Percentiles rank a stretch among this genome's conserved stretches.
These are phyloP conservation scores for Lytechinus pictus DNA, from an alignment of 35 echinoderm and acorn worm species.

Conservation along the genomic window DNA sequence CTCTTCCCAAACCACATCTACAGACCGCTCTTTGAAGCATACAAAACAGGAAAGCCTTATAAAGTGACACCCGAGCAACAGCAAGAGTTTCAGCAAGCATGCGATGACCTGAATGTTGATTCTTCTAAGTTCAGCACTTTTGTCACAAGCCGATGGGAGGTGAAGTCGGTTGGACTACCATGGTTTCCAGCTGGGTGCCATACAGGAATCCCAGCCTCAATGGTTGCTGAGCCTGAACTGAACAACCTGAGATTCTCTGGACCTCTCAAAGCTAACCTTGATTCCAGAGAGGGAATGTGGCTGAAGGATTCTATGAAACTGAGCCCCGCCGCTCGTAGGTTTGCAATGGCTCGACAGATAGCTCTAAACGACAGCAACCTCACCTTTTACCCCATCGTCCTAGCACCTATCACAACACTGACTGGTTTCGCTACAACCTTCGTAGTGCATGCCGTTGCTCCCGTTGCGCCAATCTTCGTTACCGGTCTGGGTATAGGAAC, in stretches of 20 bases:
- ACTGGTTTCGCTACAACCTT: constrained; percentile 68
- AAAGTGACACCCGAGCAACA: constrained; percentile 38
- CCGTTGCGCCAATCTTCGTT: constrained; percentile 53
- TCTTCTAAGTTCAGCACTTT: constrained; percentile 56
- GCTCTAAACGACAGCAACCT: constrained; percentile 50
- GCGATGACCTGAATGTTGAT: constrained; percentile 63
- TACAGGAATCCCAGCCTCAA: constrained; percentile 74
- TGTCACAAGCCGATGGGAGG: constrained; percentile 66
- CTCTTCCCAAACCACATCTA: constrained; percentile 66
- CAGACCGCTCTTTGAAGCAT: constrained; percentile 71
- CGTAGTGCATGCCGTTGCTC: constrained; percentile 49
- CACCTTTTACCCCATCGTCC: constrained; percentile 54
- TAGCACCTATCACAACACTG: constrained; percentile 66
- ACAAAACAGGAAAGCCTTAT: constrained; percentile 51
- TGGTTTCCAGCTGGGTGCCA: constrained; percentile 87
- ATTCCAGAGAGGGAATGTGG: constrained; percentile 64
- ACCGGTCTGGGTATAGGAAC: constrained; percentile 47
- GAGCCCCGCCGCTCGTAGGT: constrained; percentile 74
- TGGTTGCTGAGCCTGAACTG: constrained; percentile 65
- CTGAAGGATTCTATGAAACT: constrained; percentile 71
- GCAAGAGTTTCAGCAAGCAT: constrained; percentile 80
- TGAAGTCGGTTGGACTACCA: constrained; percentile 63
- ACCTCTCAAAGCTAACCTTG: constrained; percentile 60
- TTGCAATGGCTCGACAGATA: constrained; percentile 79
- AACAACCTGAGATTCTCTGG: constrained; percentile 52